Conservation (phyloP, 2,113 vertebrate genomes). For the Sturnira hondurensis region DNA sequence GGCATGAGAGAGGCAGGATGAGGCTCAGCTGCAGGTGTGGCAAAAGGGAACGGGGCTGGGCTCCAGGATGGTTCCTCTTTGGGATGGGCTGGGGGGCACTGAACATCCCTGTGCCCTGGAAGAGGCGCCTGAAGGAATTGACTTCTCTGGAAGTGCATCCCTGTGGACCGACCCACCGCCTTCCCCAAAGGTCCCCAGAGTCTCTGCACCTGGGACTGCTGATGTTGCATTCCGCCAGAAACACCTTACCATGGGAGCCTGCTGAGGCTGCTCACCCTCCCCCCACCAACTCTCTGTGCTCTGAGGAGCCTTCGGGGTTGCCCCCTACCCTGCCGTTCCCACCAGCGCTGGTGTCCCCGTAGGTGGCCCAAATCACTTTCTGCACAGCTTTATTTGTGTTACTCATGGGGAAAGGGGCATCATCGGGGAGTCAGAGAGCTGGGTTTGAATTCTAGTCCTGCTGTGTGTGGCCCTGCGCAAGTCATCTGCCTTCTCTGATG, state of each 20-base stretch:
- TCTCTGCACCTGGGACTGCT: not conserved
- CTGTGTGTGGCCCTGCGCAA: not conserved
- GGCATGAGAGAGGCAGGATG: not conserved
- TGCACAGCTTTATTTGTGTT: not conserved
- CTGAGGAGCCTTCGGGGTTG: not conserved
- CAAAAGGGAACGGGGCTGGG: not conserved
- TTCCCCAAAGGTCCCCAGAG: not conserved
- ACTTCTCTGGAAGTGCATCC: not conserved
- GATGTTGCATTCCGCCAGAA: not conserved
- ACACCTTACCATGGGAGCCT: not conserved
- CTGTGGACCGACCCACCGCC: not conserved
- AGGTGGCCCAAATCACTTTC: not conserved
- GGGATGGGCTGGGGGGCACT: not conserved
- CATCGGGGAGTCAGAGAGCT: not conserved
- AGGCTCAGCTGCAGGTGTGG: not conserved
- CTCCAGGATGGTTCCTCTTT: not conserved
- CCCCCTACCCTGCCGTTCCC: not conserved
- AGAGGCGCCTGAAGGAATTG: not conserved
- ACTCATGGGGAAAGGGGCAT: not conserved
- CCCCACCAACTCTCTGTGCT: not conserved
- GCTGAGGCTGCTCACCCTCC: not conserved
- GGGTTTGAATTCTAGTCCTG: not conserved
- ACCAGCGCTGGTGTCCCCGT: not conserved
- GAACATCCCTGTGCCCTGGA: not conserved
- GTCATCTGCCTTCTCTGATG: not conserved